These are phyloP conservation scores for Argya squamiceps DNA, from an alignment of 2,797 vertebrate species.

Conservation along the genomic window DNA sequence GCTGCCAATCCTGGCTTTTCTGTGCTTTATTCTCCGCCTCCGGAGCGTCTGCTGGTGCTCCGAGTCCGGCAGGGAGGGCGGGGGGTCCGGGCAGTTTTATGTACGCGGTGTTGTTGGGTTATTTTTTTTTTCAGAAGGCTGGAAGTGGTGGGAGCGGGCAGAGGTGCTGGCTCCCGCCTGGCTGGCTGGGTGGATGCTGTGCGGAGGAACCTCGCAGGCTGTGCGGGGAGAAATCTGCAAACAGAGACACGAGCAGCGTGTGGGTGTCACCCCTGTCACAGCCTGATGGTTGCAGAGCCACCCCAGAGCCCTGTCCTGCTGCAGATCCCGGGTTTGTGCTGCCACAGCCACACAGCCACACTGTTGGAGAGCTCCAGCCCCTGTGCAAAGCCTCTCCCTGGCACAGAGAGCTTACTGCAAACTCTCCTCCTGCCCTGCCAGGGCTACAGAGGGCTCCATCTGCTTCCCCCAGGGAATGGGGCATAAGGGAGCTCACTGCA, in stretches of 20 bases:
- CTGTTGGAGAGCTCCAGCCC: neutral
- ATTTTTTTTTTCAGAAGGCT: neutral
- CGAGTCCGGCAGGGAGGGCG: conserved; percentile 48
- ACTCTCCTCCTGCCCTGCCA: neutral
- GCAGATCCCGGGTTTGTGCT: neutral
- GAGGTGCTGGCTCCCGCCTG: conserved; percentile 20
- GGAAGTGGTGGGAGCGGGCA: conserved; percentile 16
- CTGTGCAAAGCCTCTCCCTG: neutral
- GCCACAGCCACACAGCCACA: too few relatives aligned
- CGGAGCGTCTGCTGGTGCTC: conserved; percentile 24
- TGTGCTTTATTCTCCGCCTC: conserved; percentile 73
- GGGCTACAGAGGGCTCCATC: neutral
- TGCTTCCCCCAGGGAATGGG: neutral
- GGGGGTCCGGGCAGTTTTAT: neutral
- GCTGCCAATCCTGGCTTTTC: conserved; percentile 37
- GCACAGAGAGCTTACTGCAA: neutral
- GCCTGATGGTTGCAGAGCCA: neutral
- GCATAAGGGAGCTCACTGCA: neutral
- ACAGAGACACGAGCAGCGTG: neutral
- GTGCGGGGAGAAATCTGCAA: conserved; percentile 62
- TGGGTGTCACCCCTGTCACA: neutral
- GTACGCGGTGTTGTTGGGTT: conserved; percentile 16
- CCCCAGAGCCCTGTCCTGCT: neutral
- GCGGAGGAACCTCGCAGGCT: conserved; percentile 55
- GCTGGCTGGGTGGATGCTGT: neutral